Percentiles rank a stretch among this genome's conserved stretches.
Conservation (phyloP, 2,113 vertebrate species). For the Sinocyclocheilus rhinocerous region DNA sequence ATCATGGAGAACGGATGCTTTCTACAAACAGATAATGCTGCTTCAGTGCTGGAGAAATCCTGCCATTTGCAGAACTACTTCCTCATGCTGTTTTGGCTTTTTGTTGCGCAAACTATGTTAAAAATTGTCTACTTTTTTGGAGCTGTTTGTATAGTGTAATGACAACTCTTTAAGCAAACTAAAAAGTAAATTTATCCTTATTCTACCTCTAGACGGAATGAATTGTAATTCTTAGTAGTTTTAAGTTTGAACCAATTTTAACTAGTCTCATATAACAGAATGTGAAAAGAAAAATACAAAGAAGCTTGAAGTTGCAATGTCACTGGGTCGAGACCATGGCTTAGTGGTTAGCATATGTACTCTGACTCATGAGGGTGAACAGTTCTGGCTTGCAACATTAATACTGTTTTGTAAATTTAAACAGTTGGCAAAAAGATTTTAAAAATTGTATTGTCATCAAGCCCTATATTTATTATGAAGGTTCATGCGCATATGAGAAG, state of each 20-base stretch:
- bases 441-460: too few relatives aligned
- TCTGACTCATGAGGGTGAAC: too few relatives aligned
- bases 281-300: too few relatives aligned
- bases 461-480: too few relatives aligned
- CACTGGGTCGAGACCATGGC: too few relatives aligned
- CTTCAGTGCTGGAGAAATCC: slow-evolving; percentile 10
- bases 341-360: too few relatives aligned
- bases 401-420: too few relatives aligned
- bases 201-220: neutral
- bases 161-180: neutral
- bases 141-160: neutral
- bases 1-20: neutral
- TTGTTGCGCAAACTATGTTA: neutral
- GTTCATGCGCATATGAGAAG: too few relatives aligned
- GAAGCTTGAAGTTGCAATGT: too few relatives aligned
- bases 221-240: neutral
- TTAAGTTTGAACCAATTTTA: neutral
- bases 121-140: neutral
- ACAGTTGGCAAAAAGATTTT: too few relatives aligned
- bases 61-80: neutral
- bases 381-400: too few relatives aligned
- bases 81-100: slow-evolving; percentile 1
- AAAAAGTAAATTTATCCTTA: neutral
- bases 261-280: too few relatives aligned
- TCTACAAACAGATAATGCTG: neutral